These are phyloP conservation scores for Pangasianodon gigas DNA, from an alignment of 2,113 vertebrate species.

Conservation along the genomic window DNA sequence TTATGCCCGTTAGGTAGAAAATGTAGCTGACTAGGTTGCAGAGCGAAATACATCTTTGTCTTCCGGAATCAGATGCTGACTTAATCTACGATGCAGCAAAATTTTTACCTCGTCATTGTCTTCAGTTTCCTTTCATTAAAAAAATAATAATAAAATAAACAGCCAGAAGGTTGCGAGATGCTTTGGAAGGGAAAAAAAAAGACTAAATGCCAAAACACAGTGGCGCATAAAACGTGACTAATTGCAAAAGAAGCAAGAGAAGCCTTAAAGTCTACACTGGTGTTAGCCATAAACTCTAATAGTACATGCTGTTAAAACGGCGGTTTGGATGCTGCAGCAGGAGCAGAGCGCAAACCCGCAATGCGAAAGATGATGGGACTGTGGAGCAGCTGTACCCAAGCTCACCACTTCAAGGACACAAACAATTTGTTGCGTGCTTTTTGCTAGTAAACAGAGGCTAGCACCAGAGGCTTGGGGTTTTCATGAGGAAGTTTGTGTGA, in stretches of 20 bases:
- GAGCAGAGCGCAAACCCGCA: not conserved
- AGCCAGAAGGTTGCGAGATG: conserved; percentile 44
- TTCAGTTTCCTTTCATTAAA: conserved; percentile 52
- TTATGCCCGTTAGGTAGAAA: conserved; percentile 63
- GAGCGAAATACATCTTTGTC: conserved; percentile 54
- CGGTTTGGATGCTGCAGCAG: conserved; percentile 36
- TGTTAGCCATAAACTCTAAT: conserved; percentile 37
- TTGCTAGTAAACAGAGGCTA: conserved; percentile 1
- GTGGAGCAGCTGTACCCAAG: conserved; percentile 8
- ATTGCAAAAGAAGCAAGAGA: conserved; percentile 46
- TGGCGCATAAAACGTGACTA: conserved; percentile 53
- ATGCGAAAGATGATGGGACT: conserved; percentile 1
- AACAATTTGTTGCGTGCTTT: conserved; percentile 46
- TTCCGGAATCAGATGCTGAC: conserved; percentile 46
- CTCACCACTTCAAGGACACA: conserved; percentile 48
- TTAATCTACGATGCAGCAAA: conserved; percentile 21
- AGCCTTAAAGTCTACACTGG: conserved; percentile 41
- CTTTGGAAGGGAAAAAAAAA: conserved; percentile 34
- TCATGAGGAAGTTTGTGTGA: not conserved
- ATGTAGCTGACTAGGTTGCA: conserved; percentile 57
- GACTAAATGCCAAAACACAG: conserved; percentile 17
- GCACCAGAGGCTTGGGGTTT: conserved; percentile 10
- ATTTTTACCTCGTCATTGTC: not conserved
- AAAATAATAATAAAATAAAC: conserved; percentile 38
- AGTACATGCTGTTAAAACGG: conserved; percentile 23